These are phyloP conservation scores for Camponotus fellah DNA, from an alignment of 2,888 invertebrate species.

Conservation along the genomic window DNA sequence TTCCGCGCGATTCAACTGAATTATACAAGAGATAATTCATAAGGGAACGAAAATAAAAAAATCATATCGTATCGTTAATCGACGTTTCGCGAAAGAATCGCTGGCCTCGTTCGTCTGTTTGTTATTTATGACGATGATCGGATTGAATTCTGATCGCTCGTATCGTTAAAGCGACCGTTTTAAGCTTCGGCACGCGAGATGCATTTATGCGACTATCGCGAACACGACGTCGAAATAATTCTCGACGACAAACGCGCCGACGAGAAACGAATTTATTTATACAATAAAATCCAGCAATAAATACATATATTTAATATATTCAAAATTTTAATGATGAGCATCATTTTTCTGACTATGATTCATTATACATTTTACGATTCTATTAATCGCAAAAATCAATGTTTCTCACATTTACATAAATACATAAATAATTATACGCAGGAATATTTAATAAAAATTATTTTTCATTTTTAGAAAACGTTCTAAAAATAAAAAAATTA, in stretches of 20 bases:
- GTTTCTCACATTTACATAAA: background rate
- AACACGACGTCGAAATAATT: conserved; percentile 56
- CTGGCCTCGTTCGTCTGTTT: background rate
- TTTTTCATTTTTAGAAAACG: background rate
- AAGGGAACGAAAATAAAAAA: background rate
- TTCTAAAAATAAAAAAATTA: background rate
- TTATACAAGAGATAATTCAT: background rate
- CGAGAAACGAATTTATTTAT: background rate
- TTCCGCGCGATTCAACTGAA: background rate
- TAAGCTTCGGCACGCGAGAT: conserved; percentile 26
- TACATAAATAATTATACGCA: background rate
- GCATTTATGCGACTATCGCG: conserved; percentile 23
- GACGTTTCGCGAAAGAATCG: background rate
- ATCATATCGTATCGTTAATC: background rate
- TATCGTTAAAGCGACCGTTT: conserved; percentile 12
- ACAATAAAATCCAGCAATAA: background rate
- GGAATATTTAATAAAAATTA: background rate
- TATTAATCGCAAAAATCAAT: background rate
- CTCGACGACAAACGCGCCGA: conserved; percentile 17
- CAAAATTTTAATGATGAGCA: background rate
- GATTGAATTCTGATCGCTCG: conserved; percentile 15
- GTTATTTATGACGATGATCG: conserved; percentile 15
- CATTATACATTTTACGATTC: background rate
- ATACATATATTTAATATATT: background rate
- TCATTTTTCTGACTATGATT: background rate